phyloP scores from a whole-genome alignment of 2,113 vertebrate genomes.

The Hipposideros armiger region DNA sequence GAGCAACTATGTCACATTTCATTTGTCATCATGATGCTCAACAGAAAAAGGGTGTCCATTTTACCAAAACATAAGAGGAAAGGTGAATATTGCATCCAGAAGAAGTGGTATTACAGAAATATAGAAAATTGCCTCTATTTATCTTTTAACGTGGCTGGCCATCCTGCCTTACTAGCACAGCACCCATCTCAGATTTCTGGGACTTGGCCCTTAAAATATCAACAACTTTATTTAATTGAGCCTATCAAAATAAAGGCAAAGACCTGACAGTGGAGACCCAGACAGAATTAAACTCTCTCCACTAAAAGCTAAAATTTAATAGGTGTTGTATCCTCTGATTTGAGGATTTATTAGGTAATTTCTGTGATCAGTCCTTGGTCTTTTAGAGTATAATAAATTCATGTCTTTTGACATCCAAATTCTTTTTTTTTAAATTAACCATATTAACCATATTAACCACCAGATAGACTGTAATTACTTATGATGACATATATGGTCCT shows the following conservation, averaged over 20 bases:
- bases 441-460: background rate
- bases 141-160: background rate
- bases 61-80: background rate
- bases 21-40: background rate
- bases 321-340: background rate
- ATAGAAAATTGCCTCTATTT: background rate
- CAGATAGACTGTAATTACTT: background rate
- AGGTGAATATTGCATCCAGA: background rate
- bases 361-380: background rate
- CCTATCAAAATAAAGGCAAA: slow-evolving; percentile 45
- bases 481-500: background rate
- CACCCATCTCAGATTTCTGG: background rate
- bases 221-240: background rate
- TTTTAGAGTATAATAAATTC: background rate
- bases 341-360: background rate
- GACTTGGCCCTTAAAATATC: background rate
- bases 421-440: background rate
- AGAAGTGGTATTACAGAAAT: background rate
- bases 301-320: background rate
- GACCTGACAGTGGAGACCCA: background rate
- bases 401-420: background rate
- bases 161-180: background rate
- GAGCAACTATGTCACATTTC: background rate
- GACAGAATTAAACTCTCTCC: background rate
- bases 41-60: background rate